These are phyloP conservation scores for human DNA, from an alignment of 2,113 vertebrate genomes.

Conservation along the genomic window GRCh38 chrX:104961501-104962000, in stretches of 20 bases:
- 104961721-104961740: background rate
- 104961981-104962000: background rate
- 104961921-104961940: background rate
- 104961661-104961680: background rate
- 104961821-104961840: background rate
- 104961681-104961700: background rate
- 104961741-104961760: background rate
- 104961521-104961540: background rate
- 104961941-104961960: background rate
- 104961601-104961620: background rate
- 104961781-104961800: background rate
- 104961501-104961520: background rate
- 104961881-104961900: background rate
- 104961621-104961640: background rate
- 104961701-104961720: background rate
- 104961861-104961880: background rate
- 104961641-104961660: slow-evolving; percentile 26
- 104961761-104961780: background rate
- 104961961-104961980: background rate
- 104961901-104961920: background rate
- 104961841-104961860: background rate
- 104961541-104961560: background rate
- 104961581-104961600: background rate
- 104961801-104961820: background rate
- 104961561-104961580: slow-evolving; percentile 8